Evolutionary conservation across 2,888 invertebrate species (phyloP), one percentile per base, ranked within the genome.

Genomic region (Drosophila affinis): DNA sequence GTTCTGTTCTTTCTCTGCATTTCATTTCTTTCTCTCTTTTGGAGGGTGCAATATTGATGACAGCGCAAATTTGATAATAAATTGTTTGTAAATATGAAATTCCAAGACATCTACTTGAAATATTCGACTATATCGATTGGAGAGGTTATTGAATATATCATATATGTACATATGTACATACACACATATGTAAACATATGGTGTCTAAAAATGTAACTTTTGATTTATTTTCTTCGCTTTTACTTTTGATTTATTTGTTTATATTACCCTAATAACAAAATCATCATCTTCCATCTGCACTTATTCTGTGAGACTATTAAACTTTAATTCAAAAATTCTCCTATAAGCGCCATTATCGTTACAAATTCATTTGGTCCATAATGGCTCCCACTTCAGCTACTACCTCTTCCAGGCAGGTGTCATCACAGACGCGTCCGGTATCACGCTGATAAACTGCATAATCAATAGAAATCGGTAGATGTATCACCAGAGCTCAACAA

Each of bases 11-110:
- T 63, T 55, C 53, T 57, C 59, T 46, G 48, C 47, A 52, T 60
- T 47, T 44, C 46, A 24, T 47, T 32, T 9, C 7, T 52, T 44
- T 12, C 47, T 17, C 10, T 29, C n/a, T 4, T 49, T 21, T 55
- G 27, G 27, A 18, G 21, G 46, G 3, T 24, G 32, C 34, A 59
- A 59, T 59, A 62, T 62, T 32, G 71, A 45, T 71, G 69, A 69
- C 61, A 54, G 53, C 48, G 9, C 34, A 44, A 60, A 54, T 71
- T 61, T 39, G 45, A 70, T 61, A 54, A 54, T 46, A 70, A 69
- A 69, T 54, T 69, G 72, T 62, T 49, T 45, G 39, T 21, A 49
- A 56, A 47, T 72, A 39, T 44, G 62, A 18, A 53, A 34, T 62
- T 70, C 9, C 39, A 45, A n/a, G 9, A 55, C 27, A 32, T 39